Evolutionary conservation across 2,113 vertebrate genomes (phyloP), one percentile per base, ranked within the genome.

Genomic region (Dendropsophus ebraccatus): DNA sequence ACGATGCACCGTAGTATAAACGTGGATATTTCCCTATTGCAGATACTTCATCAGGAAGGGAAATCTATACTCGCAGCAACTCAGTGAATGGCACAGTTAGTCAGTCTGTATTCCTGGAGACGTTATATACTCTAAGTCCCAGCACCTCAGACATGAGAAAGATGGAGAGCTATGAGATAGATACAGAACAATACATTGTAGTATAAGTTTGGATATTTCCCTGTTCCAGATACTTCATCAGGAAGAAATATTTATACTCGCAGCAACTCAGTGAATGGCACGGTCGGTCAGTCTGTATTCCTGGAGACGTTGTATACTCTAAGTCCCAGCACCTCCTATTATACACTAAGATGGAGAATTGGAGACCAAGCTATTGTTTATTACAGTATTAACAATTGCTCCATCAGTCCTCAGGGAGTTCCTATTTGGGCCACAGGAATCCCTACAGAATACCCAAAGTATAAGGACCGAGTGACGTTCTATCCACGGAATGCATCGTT

Each of bases 241-340:
- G 79, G 37, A n/a, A 25, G 16, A 16, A 16, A 67, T 5, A 7
- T 81, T 25, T 49, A 25, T 11, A 16, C 32, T 19, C 12, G 17
- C 25, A 8, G 12, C 23, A 30, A 70, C 41, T 35, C 28, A 5
- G 32, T 70, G 16, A 82, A 50, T n/a, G 47, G 14, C 81, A 54
- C 47, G 4, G 30, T 72, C 0, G 65, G 81, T 35, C 41, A 82
- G 30, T 70, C 81, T 14, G 16, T 82, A 1, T 67, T 82, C 65
- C 28, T 82, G 25, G 41, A 67, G 23, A 52, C 49, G 19, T 72
- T 12, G 7, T 82, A 82, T 30, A 82, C 28, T 30, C 13, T 81
- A 6, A 4, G 5, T 5, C 58, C 19, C 25, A 9, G 19, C 13
- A 35, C 54, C 47, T 21, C 47, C 32, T 6, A 30, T 4, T 52